Conservation (phyloP, 1,140 invertebrate species). For the Lordiphosa clarofinis region DNA sequence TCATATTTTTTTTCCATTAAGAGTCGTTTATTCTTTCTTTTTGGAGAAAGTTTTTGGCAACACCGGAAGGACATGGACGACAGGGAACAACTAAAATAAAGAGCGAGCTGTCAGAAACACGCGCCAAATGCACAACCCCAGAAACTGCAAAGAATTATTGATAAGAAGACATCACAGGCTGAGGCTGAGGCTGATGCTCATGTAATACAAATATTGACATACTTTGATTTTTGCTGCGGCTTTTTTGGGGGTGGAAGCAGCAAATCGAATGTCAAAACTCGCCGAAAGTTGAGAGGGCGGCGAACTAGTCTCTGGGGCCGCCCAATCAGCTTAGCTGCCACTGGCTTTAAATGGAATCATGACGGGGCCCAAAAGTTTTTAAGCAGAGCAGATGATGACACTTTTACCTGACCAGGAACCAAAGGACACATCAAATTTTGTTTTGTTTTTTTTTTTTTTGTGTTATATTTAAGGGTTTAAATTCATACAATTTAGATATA, state of each 20-base stretch:
- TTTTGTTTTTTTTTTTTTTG: conserved; percentile 24
- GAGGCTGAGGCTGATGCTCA: conserved; percentile 43
- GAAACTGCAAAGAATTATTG: conserved; percentile 47
- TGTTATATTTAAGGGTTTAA: conserved; percentile 58
- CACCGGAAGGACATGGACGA: conserved; percentile 25
- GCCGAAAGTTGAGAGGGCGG: conserved; percentile 34
- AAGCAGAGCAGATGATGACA: conserved; percentile 53
- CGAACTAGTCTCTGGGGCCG: conserved; percentile 42
- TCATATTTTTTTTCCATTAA: too few relatives aligned
- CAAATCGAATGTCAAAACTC: conserved; percentile 67
- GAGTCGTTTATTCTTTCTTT: too few relatives aligned
- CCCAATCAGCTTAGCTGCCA: conserved; percentile 52
- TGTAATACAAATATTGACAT: conserved; percentile 76
- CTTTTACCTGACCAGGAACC: conserved; percentile 9
- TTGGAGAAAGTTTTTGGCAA: conserved; percentile 35
- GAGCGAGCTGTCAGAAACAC: conserved; percentile 62
- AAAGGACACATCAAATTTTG: conserved; percentile 12
- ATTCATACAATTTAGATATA: conserved; percentile 48
- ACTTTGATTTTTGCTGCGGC: conserved; percentile 58
- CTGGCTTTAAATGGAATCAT: neutral
- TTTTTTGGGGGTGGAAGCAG: too few relatives aligned
- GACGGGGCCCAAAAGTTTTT: conserved; percentile 13
- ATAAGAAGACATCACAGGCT: conserved; percentile 49
- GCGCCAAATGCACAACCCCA: conserved; percentile 42
- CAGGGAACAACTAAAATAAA: conserved; percentile 10